phyloP scores from a whole-genome alignment of 1,140 invertebrate genomes.

The Acromyrmex heyeri region DNA sequence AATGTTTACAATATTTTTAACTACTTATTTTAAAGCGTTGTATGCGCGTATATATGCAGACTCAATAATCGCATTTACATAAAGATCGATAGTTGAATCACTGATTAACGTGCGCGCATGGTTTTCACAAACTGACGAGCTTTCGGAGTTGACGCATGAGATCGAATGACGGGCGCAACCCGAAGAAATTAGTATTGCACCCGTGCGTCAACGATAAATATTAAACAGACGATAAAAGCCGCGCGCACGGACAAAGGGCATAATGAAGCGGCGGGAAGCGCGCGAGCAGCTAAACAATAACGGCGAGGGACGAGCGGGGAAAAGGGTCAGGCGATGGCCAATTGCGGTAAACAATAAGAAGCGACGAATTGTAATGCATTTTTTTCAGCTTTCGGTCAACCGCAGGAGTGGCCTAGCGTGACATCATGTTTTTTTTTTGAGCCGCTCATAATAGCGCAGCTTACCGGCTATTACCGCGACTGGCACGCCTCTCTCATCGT shows the following conservation, averaged over 20 bases:
- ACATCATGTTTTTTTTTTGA: constrained; percentile 75
- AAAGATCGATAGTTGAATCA: constrained; percentile 41
- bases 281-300: constrained; percentile 66
- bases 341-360: constrained; percentile 77
- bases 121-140: constrained; percentile 56
- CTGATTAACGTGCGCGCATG: constrained; percentile 34
- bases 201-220: constrained; percentile 68
- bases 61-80: constrained; percentile 15
- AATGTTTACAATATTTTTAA: neutral
- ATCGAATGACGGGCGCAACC: constrained; percentile 61
- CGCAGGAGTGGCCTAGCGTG: constrained; percentile 71
- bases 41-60: neutral
- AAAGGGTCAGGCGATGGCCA: constrained; percentile 41
- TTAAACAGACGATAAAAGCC: constrained; percentile 68
- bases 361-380: constrained; percentile 65
- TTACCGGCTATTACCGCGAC: constrained; percentile 80
- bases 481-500: constrained; percentile 81
- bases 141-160: constrained; percentile 44
- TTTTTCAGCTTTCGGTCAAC: constrained; percentile 59
- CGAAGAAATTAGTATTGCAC: constrained; percentile 69
- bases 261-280: constrained; percentile 69
- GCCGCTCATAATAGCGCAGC: constrained; percentile 78
- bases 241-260: constrained; percentile 63
- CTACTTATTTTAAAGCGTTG: neutral
- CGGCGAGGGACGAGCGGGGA: constrained; percentile 19